A percentile compares a stretch with the other conserved stretches of the same genome.
Evolutionary conservation across 2,888 invertebrate genomes (phyloP).

Genomic region (Cataglyphis rosenhaueri): DNA sequence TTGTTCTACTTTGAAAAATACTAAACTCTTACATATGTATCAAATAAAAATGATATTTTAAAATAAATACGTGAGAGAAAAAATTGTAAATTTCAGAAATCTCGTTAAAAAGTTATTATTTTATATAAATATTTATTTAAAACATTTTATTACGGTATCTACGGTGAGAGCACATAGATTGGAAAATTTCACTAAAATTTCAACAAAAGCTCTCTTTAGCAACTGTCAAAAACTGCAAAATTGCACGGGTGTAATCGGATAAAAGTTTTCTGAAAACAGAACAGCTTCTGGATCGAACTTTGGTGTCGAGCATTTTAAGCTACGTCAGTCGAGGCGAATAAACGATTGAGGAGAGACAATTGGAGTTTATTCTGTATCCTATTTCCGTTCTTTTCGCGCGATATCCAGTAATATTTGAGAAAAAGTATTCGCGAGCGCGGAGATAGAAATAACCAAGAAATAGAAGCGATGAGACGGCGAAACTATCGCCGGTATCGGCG

Average conservation of each 20-base stretch:
- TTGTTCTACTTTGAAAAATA: not conserved
- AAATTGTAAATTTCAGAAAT: not conserved
- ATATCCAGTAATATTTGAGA: conserved; percentile 35
- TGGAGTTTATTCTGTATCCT: conserved; percentile 24
- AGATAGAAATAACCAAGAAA: conserved; percentile 16
- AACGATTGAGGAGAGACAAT: conserved; percentile 34
- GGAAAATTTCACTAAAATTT: not conserved
- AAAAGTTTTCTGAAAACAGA: not conserved
- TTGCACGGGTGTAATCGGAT: conserved; percentile 14
- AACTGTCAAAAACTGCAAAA: conserved; percentile 9
- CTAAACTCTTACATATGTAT: not conserved
- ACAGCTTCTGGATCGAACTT: no score
- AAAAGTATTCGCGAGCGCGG: not conserved
- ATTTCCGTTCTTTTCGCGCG: conserved; percentile 11
- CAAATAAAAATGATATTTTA: not conserved
- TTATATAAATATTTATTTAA: conserved; percentile 20
- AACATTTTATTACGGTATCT: not conserved
- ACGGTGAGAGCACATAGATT: not conserved
- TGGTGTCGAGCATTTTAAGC: conserved; percentile 20
- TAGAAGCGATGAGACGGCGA: conserved; percentile 15
- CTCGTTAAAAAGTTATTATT: conserved; percentile 1
- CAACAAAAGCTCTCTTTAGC: not conserved
- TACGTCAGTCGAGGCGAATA: not conserved
- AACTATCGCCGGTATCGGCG: conserved; percentile 18
- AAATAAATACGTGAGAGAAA: not conserved